Evolutionary conservation across 2,888 invertebrate genomes (phyloP).

Genomic region (Drosophila neonasuta): DNA sequence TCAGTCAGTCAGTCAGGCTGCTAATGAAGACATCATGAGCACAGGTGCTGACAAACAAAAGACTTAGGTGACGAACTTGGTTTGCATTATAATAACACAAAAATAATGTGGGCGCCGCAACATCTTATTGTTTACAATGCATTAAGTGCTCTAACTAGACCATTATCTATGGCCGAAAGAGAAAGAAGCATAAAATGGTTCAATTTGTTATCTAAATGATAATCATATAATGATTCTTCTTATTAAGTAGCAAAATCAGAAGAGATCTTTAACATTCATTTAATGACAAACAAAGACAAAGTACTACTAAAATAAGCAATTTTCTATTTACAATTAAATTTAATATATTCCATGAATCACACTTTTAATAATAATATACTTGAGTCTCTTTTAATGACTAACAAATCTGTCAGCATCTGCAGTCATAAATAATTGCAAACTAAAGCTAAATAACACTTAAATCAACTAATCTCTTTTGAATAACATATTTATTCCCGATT

Average conservation of each 20-base stretch:
- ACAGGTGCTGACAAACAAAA: slow-evolving; percentile 63
- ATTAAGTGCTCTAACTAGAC: slow-evolving; percentile 8
- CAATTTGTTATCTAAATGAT: slow-evolving; percentile 1
- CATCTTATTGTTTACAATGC: slow-evolving; percentile 10
- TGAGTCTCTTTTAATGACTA: background rate
- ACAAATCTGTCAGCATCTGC: background rate
- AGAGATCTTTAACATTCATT: background rate
- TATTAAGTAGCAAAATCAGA: background rate
- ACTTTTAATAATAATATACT: background rate
- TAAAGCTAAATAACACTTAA: background rate
- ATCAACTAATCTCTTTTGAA: background rate
- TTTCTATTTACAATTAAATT: background rate
- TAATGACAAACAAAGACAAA: background rate
- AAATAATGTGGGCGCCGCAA: slow-evolving; percentile 36
- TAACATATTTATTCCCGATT: background rate
- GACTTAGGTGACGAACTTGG: slow-evolving; percentile 72
- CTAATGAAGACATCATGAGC: slow-evolving; percentile 65
- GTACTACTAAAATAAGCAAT: background rate
- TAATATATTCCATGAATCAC: background rate
- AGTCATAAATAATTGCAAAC: background rate
- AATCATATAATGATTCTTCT: no score
- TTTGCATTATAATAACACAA: slow-evolving; percentile 36
- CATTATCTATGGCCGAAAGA: background rate
- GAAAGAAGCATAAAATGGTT: background rate
- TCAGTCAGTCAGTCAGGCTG: background rate